phyloP scores from a whole-genome alignment of 2,888 invertebrate genomes.

The Silvanus unidentatus region DNA sequence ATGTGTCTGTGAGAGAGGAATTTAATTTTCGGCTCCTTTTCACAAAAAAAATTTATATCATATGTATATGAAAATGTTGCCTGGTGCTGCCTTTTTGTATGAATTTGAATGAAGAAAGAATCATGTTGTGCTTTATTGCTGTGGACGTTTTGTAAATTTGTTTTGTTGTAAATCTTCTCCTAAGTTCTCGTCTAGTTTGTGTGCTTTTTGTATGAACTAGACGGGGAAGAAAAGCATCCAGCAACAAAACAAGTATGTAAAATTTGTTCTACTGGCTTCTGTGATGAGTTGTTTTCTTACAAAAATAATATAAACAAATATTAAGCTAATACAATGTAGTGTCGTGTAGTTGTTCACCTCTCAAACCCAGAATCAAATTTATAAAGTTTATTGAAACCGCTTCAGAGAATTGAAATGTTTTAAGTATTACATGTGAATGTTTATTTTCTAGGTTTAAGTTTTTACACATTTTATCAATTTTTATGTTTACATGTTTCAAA shows the following conservation, averaged over 20 bases:
- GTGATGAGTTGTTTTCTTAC: slow-evolving; percentile 42
- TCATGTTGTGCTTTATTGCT: slow-evolving; percentile 34
- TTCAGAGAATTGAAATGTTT: slow-evolving; percentile 23
- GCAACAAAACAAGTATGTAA: not conserved
- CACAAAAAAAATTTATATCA: slow-evolving; percentile 11
- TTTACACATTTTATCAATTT: slow-evolving; percentile 11
- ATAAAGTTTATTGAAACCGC: slow-evolving; percentile 36
- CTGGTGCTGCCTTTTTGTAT: slow-evolving; percentile 35
- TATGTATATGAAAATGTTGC: slow-evolving; percentile 22
- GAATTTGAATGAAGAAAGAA: slow-evolving; percentile 24
- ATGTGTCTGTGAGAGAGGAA: slow-evolving; percentile 12
- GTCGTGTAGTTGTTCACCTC: slow-evolving; percentile 5
- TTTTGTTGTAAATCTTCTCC: slow-evolving; percentile 9
- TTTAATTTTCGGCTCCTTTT: slow-evolving; percentile 14
- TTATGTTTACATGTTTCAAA: too few relatives aligned
- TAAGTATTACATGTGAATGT: slow-evolving; percentile 13
- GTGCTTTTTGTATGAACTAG: not conserved
- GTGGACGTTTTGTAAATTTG: slow-evolving; percentile 28
- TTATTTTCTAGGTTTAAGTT: slow-evolving; percentile 7
- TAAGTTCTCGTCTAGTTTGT: too few relatives aligned
- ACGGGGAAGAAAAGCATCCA: too few relatives aligned
- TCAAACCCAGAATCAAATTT: slow-evolving; percentile 21
- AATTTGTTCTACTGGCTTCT: slow-evolving; percentile 41
- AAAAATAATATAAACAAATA: slow-evolving; percentile 30
- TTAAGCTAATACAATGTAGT: slow-evolving; percentile 27